Evolutionary conservation across 2,888 invertebrate genomes (phyloP), one percentile per base, ranked within the genome.

Genomic region (Amiota mariae): DNA sequence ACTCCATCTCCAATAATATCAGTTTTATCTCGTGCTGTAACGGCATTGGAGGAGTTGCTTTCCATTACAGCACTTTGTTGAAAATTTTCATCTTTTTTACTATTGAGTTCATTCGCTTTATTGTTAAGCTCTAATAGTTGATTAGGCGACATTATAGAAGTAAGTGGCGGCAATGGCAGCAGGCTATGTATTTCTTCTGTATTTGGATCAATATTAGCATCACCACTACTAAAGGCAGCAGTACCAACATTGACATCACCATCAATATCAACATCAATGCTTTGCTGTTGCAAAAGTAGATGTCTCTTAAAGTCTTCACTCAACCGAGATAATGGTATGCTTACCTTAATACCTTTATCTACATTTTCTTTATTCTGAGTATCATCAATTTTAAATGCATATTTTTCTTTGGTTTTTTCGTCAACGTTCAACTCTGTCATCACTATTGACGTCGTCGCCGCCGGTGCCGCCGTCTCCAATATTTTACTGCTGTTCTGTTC

Each of bases 1-100:
- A 1, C 3, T 24, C 3, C 24, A 2, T 24, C 85, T 79, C 82
- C 82, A 85, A 81, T 82, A 48, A 47, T 36, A 54, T 70, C 59
- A 8, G 15, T 36, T 73, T 79, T 59, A 48, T 59, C 47, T 59
- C 79, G 85, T 87, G 85, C 86, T 74, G 81, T 82, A 83, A 79
- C 81, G 77, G 82, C 72, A 81, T 85, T 84, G 85, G 85, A 85
- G 84, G 36, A 36, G 36, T 36, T 36, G 36, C 85, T 84, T 80
- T 76, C 87, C 78, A 80, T 85, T 80, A 81, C 82, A 79, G 86
- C 86, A 86, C 84, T 80, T 78, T 78, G 79, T 75, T 80, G 79
- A 85, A 87, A 87, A 87, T 85, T 77, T 78, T 83, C 85, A 54
- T 59, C 71, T 70, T 82, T 83, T 4, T 57, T 80, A 36, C 11